These are phyloP conservation scores for Drosophila nigromelanica DNA, from an alignment of 1,140 invertebrate genomes.

Conservation along the genomic window DNA sequence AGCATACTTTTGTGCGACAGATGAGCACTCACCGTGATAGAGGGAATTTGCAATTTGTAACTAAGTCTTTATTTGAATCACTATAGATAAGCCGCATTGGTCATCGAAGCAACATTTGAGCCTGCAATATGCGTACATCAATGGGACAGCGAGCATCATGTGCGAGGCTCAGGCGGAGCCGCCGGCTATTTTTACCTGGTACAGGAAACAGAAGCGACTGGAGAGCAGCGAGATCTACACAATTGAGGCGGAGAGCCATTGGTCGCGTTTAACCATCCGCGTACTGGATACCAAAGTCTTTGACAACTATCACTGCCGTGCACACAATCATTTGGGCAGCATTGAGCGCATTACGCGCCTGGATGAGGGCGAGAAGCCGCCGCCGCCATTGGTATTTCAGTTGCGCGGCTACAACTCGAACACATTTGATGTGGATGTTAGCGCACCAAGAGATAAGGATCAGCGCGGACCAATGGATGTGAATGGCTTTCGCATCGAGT, in stretches of 20 bases:
- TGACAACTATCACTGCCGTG: slow-evolving; percentile 85
- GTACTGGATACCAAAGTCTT: slow-evolving; percentile 84
- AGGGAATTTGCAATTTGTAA: neutral
- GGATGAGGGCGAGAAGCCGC: slow-evolving; percentile 85
- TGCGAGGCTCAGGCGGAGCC: slow-evolving; percentile 86
- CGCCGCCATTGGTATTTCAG: slow-evolving; percentile 78
- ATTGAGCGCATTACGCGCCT: slow-evolving; percentile 84
- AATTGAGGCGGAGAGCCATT: slow-evolving; percentile 77
- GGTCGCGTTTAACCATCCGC: slow-evolving; percentile 83
- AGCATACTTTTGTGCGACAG: slow-evolving; percentile 29
- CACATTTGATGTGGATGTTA: slow-evolving; percentile 83
- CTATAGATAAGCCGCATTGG: slow-evolving; percentile 84
- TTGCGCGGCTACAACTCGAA: slow-evolving; percentile 83
- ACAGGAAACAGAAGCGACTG: slow-evolving; percentile 78
- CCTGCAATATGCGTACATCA: slow-evolving; percentile 84
- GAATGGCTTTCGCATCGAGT: slow-evolving; percentile 81
- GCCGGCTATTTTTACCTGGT: slow-evolving; percentile 86
- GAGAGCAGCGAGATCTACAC: slow-evolving; percentile 70
- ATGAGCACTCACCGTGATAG: slow-evolving; percentile 4
- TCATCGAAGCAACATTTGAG: slow-evolving; percentile 67
- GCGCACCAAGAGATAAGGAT: slow-evolving; percentile 52
- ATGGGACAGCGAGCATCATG: slow-evolving; percentile 85
- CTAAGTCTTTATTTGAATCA: neutral
- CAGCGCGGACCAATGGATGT: slow-evolving; percentile 70
- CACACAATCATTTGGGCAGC: slow-evolving; percentile 85